Conservation (phyloP, 1,140 invertebrate species). For the Lepidotrigona ventralis region DNA sequence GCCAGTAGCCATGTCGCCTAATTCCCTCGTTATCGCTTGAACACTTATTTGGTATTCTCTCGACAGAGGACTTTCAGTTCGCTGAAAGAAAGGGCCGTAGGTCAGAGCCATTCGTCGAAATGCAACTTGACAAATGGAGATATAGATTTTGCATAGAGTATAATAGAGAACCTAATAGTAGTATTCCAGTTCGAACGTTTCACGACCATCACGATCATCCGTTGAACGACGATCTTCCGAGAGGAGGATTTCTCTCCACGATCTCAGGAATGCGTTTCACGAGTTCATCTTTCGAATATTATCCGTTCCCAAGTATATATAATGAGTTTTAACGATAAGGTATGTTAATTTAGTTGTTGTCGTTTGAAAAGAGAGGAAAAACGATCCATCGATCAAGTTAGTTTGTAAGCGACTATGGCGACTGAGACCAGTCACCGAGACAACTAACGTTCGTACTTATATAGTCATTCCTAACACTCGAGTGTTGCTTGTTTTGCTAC, state of each 20-base stretch:
- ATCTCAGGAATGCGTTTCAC: conserved; percentile 38
- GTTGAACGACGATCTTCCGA: conserved; percentile 1
- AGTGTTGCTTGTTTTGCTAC: conserved; percentile 44
- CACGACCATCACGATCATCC: conserved; percentile 10
- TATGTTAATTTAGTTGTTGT: not conserved
- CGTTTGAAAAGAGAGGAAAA: not conserved
- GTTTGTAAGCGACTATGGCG: conserved; percentile 33
- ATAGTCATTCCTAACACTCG: conserved; percentile 56
- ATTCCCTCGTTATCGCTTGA: conserved; percentile 44
- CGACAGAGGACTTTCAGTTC: not conserved
- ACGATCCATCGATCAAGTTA: conserved; percentile 10
- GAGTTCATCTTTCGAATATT: conserved; percentile 1
- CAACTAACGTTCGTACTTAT: conserved; percentile 50
- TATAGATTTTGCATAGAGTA: conserved; percentile 4
- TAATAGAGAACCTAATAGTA: not conserved
- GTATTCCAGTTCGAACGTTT: not conserved
- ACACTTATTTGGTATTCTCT: not conserved
- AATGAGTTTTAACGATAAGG: not conserved
- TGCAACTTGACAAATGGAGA: not conserved
- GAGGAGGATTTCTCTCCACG: conserved; percentile 15
- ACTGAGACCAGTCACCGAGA: conserved; percentile 45
- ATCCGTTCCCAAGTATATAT: not conserved
- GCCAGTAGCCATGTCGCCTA: conserved; percentile 51
- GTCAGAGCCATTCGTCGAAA: conserved; percentile 12
- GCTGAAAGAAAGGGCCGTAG: not conserved